A percentile compares a stretch with the other conserved stretches of the same genome.
These are phyloP conservation scores for Allacma fusca DNA, from an alignment of 2,888 invertebrate species.

Conservation along the genomic window DNA sequence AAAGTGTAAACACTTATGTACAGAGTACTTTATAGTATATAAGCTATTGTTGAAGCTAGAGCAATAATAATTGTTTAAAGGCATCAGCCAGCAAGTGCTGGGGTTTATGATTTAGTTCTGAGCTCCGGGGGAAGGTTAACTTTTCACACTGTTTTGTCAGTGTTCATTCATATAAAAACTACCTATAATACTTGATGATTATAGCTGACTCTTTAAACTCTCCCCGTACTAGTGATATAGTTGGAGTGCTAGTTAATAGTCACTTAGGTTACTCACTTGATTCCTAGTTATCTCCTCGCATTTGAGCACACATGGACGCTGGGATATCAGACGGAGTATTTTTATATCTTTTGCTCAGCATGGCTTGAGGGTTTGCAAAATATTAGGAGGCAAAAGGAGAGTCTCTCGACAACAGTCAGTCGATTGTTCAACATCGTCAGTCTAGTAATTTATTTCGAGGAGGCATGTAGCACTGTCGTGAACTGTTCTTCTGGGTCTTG, in stretches of 20 bases:
- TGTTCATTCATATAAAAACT: not conserved
- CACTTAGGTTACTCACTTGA: conserved; percentile 8
- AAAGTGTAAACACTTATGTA: not conserved
- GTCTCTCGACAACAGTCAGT: not conserved
- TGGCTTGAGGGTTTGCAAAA: not conserved
- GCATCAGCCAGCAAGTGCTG: not conserved
- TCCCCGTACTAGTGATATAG: not conserved
- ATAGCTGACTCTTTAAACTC: not conserved
- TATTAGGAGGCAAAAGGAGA: not conserved
- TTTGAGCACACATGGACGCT: conserved; percentile 7
- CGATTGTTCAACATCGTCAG: not conserved
- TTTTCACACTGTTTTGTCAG: not conserved
- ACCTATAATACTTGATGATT: not conserved
- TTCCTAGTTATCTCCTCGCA: conserved; percentile 12
- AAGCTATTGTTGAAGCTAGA: not conserved
- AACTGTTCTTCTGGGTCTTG: not conserved
- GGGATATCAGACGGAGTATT: conserved; percentile 10
- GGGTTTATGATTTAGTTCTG: not conserved
- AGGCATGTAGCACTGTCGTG: not conserved
- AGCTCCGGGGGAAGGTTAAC: conserved; percentile 4
- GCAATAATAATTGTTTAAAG: conserved; percentile 1
- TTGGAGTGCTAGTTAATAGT: not conserved
- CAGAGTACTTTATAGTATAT: too few species aligned
- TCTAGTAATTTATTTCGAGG: conserved; percentile 2
- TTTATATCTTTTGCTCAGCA: not conserved